Base-by-base conservation (phyloP, 2,797 vertebrate species). In the Fistularia tabacaria region DNA sequence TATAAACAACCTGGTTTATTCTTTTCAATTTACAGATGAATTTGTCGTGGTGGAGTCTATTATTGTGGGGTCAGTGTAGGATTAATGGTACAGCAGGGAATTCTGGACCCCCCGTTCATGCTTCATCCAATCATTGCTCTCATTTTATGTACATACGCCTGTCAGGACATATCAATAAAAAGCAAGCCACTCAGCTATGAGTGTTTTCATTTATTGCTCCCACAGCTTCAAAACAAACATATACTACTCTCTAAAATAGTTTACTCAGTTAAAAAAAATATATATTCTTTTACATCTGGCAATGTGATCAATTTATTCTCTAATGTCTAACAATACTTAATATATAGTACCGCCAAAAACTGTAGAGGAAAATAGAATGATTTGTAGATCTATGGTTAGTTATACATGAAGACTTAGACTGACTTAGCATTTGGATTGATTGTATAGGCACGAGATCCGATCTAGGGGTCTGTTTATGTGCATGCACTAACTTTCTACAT, bases 371-470 rank as follows among this genome's bases (percentile, higher is more conserved):
- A 83, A 69, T 48, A 57, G 62, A 64, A 64, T 69, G 62, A 74
- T 62, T 73, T 10, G 53, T 62, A 59, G 25, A 73, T 57, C 44
- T 51, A 54, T 25, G 46, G 60, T 78, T 61, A 67, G 46, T 55
- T 70, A 61, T 64, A 75, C 51, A 79, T 74, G 60, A 80, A 81
- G 41, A 77, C 72, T 25, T 37, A 39, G 8, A 60, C 52, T 71
- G 64, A 73, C 62, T 74, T 69, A 77, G 72, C 73, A 64, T 87
- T 85, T 83, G 75, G 71, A 80, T 75, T 64, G 49, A 51, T 77
- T 71, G 68, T 83, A 69, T 82, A 90, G 88, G 87, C 87, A 90
- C 85, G 61, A 77, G 69, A 87, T 76, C 70, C 69, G 65, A 64
- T 71, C 45, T 63, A 14, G 51, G 53, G 65, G 76, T 62, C 71